Base-by-base conservation (phyloP, 23 tunicate species). In the Oikopleura albicans region DNA sequence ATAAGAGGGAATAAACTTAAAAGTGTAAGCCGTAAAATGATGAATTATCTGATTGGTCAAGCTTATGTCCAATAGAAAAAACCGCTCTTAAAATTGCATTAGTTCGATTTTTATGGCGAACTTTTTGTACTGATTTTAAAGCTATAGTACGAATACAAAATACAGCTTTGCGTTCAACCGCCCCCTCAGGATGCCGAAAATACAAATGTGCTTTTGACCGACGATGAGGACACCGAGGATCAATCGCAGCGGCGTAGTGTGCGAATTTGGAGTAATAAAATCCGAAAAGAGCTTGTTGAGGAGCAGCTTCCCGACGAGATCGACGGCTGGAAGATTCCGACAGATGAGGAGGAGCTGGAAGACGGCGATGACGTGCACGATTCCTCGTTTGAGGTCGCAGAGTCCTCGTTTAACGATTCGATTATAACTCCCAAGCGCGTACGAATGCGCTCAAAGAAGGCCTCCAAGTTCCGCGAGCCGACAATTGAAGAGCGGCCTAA, bases 221-320 rank as follows among this genome's bases (percentile, higher is more conserved):
- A 71, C 37, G 79, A 71, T 71, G 79, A 71, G 4, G 79, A 71
- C 79, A 71, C 79, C 2, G 79, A 71, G 37, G 79, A 71, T 37
- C 2, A 22, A 37, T 2, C 2, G 33, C 27, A 71, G 2, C 27
- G 79, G 4, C 28, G 79, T 22, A 71, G 79, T 71, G 79, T 71
- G 4, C 79, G 79, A 12, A 29, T 71, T 71, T 71, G 79, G 79
- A 29, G 34, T 12, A 71, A 71, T 71, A 71, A 71, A 71, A 71
- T 71, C 31, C 28, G 31, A 29, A 71, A 71, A 31, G 79, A 71
- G 31, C 31, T 71, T 4, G 79, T 71, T 4, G 37, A 27, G 2
- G 79, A 71, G 37, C 34, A 12, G 4, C 27, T 71, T 31, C 79
- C 79, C 2, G 79, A 71, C 4, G 79, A 71, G 37, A 16, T 71